Evolutionary conservation across 30 jellyfish, hydroid and myxozoan species (phyloP).

Genomic region (Cassiopea andromeda): DNA sequence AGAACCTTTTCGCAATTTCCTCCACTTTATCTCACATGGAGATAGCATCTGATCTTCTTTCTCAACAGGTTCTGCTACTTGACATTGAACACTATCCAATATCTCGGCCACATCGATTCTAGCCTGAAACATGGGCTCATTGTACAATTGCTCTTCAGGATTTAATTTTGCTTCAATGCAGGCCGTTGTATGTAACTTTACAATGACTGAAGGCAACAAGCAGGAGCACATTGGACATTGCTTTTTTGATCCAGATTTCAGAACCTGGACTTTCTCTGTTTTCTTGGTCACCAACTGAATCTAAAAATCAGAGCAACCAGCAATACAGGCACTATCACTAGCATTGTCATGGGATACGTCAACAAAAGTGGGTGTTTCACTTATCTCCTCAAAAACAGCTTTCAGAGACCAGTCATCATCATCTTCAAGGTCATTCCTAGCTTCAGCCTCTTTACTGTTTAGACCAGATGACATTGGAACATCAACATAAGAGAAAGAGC

Average conservation of each 20-base stretch:
- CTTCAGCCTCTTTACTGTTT: neutral
- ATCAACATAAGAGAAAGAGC: conserved; percentile 1
- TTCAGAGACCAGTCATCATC: neutral
- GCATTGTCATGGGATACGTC: neutral
- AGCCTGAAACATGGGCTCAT: conserved; percentile 8
- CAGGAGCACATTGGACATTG: conserved; percentile 5
- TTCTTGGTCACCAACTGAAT: neutral
- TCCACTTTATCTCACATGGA: neutral
- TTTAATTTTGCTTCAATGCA: conserved; percentile 12
- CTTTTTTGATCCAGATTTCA: neutral
- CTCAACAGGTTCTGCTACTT: neutral
- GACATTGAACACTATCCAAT: neutral
- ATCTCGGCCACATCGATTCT: neutral
- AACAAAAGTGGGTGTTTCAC: neutral
- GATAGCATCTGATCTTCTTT: neutral
- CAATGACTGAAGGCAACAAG: neutral
- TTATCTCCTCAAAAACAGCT: neutral
- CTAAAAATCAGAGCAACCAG: neutral
- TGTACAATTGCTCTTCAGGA: conserved; percentile 1
- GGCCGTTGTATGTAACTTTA: conserved; percentile 5
- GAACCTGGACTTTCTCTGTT: neutral
- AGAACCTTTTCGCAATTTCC: neutral
- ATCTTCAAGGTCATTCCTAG: neutral
- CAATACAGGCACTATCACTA: neutral
- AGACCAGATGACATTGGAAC: conserved; percentile 6